Evolutionary conservation across 2,113 vertebrate genomes (phyloP), one percentile per base, ranked within the genome.

Genomic region (Nyctibius bracteatus): DNA sequence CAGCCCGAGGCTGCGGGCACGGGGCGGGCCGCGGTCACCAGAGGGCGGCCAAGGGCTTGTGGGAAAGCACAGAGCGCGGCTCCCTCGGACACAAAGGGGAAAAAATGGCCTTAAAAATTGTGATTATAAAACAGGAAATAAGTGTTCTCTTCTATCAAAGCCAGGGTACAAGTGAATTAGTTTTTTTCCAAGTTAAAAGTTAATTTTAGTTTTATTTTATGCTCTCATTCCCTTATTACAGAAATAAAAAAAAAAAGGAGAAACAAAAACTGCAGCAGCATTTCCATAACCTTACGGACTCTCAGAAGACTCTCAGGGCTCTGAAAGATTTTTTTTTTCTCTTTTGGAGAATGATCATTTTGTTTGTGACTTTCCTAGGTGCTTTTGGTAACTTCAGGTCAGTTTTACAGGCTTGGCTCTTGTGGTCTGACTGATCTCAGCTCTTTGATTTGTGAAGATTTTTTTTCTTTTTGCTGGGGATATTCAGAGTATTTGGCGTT

Each of bases 61-160:
- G 66, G 58, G 47, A 21, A 0, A 7, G 49, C 44, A 31, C 6
- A 9, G 13, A 22, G 11, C 51, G 13, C 51, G 23, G 49, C 23
- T 51, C 9, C 49, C 49, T 24, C 49, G 6, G 12, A 14, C 12
- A 51, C 11, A 25, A 23, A 8, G 28, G 28, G n/a, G 9, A 4
- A 3, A 19, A n/a, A n/a, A n/a, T 12, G 9, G 27, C 1, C 46
- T 8, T 0, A 0, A 15, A 5, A 4, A 1, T 0, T 1, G 0
- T 0, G 1, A 10, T 0, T 11, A 8, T 10, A 9, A 41, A 51
- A 4, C 8, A 1, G n/a, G 20, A 28, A 28, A 4, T 3, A 13
- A 17, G 30, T 8, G 23, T 1, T 10, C 35, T 22, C 1, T 4
- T 24, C 44, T 41, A 3, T 1, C 47, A 55, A 49, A 74, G 47